These are phyloP conservation scores for Caenorhabditis uteleia DNA, from an alignment of 2,888 invertebrate genomes.

Conservation along the genomic window DNA sequence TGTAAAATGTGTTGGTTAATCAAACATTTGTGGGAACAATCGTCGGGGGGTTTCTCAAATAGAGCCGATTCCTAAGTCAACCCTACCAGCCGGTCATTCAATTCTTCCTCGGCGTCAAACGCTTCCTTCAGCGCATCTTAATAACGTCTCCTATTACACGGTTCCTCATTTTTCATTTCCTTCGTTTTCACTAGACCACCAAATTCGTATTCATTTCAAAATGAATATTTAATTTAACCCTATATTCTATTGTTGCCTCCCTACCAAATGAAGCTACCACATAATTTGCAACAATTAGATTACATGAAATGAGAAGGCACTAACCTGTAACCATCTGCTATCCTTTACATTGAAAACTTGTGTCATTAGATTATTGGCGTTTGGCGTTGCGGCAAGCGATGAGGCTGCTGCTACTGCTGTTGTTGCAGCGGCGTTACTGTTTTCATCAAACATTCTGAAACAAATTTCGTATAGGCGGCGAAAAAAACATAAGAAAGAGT, in stretches of 20 bases:
- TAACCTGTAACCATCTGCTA: constrained; percentile 93
- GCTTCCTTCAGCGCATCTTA: constrained; percentile 33
- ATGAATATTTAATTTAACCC: constrained; percentile 10
- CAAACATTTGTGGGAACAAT: constrained; percentile 34
- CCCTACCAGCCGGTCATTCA: too few relatives aligned
- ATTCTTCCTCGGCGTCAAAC: constrained; percentile 28
- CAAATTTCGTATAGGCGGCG: too few relatives aligned
- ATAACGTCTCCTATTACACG: constrained; percentile 43
- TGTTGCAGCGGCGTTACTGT: constrained; percentile 61
- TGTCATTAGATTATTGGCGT: constrained; percentile 66
- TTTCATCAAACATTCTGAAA: constrained; percentile 64
- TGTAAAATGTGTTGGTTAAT: too few relatives aligned
- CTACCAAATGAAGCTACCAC: too few relatives aligned
- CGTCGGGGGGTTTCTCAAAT: neutral
- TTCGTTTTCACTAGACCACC: neutral
- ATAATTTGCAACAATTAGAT: neutral
- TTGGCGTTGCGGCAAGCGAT: constrained; percentile 21
- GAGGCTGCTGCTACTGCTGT: constrained; percentile 50
- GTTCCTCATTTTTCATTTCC: neutral
- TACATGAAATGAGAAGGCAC: too few relatives aligned
- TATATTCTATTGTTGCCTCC: neutral
- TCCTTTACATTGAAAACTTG: constrained; percentile 97
- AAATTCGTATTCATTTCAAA: constrained; percentile 19
- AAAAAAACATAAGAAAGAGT: too few relatives aligned
- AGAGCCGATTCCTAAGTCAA: constrained; percentile 10